phyloP scores from a whole-genome alignment of 2,113 vertebrate genomes.

The Ctenodactylus gundi region DNA sequence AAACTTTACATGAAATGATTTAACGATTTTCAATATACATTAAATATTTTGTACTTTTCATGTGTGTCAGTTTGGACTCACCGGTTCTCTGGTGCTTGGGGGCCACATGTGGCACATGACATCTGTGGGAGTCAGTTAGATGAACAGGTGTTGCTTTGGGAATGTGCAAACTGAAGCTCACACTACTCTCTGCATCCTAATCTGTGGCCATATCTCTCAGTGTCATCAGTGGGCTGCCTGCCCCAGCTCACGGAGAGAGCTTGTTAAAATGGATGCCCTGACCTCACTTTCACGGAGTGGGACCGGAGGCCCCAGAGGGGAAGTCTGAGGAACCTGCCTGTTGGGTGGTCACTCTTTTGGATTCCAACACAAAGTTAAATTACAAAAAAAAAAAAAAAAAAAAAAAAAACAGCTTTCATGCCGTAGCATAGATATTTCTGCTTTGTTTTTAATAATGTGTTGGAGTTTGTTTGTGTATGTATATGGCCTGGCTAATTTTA shows the following conservation, averaged over 20 bases:
- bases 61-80: background rate
- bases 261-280: background rate
- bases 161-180: background rate
- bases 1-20: background rate
- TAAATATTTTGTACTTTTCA: background rate
- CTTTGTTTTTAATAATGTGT: slow-evolving; percentile 60
- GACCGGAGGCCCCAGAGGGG: background rate
- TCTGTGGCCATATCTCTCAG: background rate
- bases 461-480: too few relatives aligned
- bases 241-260: background rate
- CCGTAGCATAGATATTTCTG: background rate
- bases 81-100: background rate
- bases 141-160: background rate
- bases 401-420: background rate
- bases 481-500: slow-evolving; percentile 62
- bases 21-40: background rate
- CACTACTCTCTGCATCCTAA: background rate
- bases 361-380: too few relatives aligned
- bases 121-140: background rate
- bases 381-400: too few relatives aligned
- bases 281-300: background rate
- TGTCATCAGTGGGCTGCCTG: too few relatives aligned
- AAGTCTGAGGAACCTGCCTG: background rate
- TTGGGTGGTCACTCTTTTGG: background rate
- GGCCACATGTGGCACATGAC: background rate